Evolutionary conservation across 1,140 invertebrate species (phyloP).

Genomic region (Lordiphosa collinella): DNA sequence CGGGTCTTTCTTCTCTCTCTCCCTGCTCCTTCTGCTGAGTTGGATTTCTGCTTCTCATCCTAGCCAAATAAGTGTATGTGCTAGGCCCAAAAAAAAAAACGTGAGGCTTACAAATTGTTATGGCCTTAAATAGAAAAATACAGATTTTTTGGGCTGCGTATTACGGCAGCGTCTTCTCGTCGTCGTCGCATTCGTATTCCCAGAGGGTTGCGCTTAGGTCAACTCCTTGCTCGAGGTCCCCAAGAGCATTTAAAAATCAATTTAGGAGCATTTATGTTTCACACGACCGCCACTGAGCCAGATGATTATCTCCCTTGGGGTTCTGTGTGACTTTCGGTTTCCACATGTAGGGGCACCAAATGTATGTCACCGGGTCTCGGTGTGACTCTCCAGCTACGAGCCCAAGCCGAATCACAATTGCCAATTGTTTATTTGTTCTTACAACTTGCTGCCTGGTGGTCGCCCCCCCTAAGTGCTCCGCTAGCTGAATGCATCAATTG

Average conservation of each 20-base stretch:
- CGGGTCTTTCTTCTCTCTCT: slow-evolving; percentile 4
- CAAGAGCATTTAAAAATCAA: slow-evolving; percentile 54
- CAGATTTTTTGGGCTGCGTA: slow-evolving; percentile 41
- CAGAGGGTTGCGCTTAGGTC: slow-evolving; percentile 54
- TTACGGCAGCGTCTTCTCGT: slow-evolving; percentile 30
- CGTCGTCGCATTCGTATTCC: slow-evolving; percentile 32
- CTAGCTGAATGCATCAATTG: slow-evolving; percentile 62
- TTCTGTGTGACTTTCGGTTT: slow-evolving; percentile 56
- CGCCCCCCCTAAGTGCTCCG: background rate
- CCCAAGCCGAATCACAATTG: slow-evolving; percentile 62
- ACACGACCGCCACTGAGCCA: slow-evolving; percentile 41
- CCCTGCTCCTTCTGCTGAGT: background rate
- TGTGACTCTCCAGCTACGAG: slow-evolving; percentile 10
- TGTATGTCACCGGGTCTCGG: slow-evolving; percentile 59
- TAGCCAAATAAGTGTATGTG: slow-evolving; percentile 45
- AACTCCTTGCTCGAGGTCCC: slow-evolving; percentile 28
- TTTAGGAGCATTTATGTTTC: slow-evolving; percentile 56
- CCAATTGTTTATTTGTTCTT: slow-evolving; percentile 71
- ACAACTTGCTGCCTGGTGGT: slow-evolving; percentile 40
- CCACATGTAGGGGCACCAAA: slow-evolving; percentile 27
- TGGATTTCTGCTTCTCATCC: slow-evolving; percentile 6
- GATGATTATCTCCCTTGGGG: slow-evolving; percentile 36
- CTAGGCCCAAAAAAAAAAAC: slow-evolving; percentile 42
- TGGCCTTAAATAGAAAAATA: slow-evolving; percentile 53
- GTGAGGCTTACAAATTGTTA: slow-evolving; percentile 61